phyloP scores from a whole-genome alignment of 23 tunicate genomes.

The Diplosoma virens region DNA sequence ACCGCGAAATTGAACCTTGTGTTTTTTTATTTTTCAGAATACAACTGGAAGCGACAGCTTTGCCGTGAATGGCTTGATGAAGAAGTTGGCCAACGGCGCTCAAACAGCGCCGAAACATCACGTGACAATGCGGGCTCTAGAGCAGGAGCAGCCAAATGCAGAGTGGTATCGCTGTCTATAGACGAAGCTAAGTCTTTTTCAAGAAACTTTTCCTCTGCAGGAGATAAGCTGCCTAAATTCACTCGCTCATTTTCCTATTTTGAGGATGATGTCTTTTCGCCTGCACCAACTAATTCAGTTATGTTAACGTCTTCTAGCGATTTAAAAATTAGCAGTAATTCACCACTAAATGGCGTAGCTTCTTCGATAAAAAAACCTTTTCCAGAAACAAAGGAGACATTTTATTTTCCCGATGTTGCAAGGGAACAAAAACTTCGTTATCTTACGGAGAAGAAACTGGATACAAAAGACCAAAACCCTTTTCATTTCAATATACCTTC shows the following conservation, averaged over 20 bases:
- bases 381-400: neutral
- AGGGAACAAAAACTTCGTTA: neutral
- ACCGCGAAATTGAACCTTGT: no score
- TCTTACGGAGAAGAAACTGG: neutral
- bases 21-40: slow-evolving; percentile 1
- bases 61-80: slow-evolving; percentile 47
- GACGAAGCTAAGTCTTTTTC: no score
- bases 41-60: slow-evolving; percentile 70
- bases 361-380: neutral
- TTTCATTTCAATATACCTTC: no score
- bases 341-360: neutral
- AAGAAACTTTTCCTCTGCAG: no score
- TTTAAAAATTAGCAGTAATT: neutral
- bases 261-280: slow-evolving; percentile 26
- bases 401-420: neutral
- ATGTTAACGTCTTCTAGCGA: neutral
- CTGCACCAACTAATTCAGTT: neutral
- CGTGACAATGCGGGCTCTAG: neutral
- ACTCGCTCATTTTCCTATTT: neutral
- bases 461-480: no score
- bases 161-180: no score
- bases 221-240: no score
- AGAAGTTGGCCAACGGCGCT: neutral
- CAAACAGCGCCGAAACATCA: slow-evolving; percentile 1
- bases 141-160: no score